These are phyloP conservation scores for Diorhabda sublineata DNA, from an alignment of 1,140 invertebrate species.

Conservation along the genomic window DNA sequence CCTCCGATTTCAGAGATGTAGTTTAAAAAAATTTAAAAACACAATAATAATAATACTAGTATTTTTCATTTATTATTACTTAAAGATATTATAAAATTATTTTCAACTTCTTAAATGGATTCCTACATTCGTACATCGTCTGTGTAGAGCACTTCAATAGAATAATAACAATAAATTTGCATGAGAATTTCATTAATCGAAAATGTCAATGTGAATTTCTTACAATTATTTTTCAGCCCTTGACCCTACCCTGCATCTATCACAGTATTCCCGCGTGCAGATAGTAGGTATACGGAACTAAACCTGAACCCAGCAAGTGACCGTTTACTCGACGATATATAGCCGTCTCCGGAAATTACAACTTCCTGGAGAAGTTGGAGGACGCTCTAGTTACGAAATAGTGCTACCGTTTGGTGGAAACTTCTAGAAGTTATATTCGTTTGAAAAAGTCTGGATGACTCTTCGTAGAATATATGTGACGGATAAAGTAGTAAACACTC, in stretches of 20 bases:
- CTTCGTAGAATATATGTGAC: background rate
- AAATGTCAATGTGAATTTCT: no score
- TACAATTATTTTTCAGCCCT: no score
- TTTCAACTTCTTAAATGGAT: no score
- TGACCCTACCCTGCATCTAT: background rate
- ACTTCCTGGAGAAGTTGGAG: background rate
- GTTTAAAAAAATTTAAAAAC: no score
- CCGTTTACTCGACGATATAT: background rate
- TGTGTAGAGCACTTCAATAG: no score
- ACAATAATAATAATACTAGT: no score
- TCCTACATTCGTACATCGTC: no score
- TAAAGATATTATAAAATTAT: no score
- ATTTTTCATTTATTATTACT: no score
- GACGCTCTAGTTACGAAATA: background rate
- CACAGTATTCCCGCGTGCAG: background rate
- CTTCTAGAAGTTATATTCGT: background rate
- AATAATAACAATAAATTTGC: no score
- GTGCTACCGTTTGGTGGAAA: background rate
- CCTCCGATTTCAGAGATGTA: no score
- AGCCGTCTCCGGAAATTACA: background rate
- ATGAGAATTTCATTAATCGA: no score
- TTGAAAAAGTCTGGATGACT: background rate
- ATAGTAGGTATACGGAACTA: background rate
- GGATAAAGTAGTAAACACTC: background rate
- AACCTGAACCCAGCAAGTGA: background rate